Percentiles rank a stretch among this genome's conserved stretches.
Conservation (phyloP, 2,888 invertebrate genomes). For the Nymphalis urticae region DNA sequence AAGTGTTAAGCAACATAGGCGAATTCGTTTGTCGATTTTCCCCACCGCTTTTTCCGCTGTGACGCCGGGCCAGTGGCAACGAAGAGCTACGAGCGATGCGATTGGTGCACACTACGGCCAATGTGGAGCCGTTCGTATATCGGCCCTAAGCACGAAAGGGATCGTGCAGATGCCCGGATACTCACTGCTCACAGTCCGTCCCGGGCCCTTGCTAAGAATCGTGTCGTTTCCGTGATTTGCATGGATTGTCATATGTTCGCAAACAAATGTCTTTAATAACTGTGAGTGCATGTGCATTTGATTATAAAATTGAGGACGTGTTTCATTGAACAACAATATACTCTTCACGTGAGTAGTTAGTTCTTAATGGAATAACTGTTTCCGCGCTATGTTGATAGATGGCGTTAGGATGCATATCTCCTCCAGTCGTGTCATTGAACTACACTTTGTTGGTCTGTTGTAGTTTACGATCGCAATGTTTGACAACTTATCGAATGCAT, state of each 20-base stretch:
- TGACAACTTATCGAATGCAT: constrained; percentile 53
- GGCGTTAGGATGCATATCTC: constrained; percentile 58
- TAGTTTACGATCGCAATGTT: constrained; percentile 50
- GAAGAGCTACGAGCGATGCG: constrained; percentile 48
- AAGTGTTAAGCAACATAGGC: constrained; percentile 52
- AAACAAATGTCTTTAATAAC: constrained; percentile 61
- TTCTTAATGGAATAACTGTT: constrained; percentile 52
- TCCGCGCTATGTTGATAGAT: constrained; percentile 58
- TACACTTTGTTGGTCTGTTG: constrained; percentile 29
- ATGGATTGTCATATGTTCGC: constrained; percentile 54
- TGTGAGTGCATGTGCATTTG: constrained; percentile 54
- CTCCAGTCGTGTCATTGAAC: constrained; percentile 68
- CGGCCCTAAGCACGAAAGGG: constrained; percentile 73
- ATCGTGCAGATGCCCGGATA: constrained; percentile 49
- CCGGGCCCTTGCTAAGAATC: constrained; percentile 70
- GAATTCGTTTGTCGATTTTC: constrained; percentile 64
- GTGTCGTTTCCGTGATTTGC: constrained; percentile 58
- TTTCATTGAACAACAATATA: constrained; percentile 50
- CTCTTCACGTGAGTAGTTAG: constrained; percentile 67
- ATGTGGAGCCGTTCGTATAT: constrained; percentile 53
- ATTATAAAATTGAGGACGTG: constrained; percentile 51
- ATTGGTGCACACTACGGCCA: constrained; percentile 64
- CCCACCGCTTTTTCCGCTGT: constrained; percentile 68
- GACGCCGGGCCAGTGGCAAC: constrained; percentile 58
- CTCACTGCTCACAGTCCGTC: constrained; percentile 60